phyloP scores from a whole-genome alignment of 2,113 vertebrate genomes.

The Fulmarus glacialis region DNA sequence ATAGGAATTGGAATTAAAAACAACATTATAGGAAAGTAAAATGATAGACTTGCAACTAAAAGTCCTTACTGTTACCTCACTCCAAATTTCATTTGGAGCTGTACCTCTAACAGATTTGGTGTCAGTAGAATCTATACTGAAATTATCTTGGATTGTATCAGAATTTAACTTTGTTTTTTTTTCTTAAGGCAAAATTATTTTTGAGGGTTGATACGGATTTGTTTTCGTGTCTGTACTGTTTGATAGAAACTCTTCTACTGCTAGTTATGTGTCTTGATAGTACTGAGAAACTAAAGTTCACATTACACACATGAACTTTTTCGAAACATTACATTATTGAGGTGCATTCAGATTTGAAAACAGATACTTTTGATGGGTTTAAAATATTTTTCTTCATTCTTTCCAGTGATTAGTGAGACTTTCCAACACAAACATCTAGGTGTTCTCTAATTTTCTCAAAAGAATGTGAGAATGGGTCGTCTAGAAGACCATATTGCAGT shows the following conservation, averaged over 20 bases:
- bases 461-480: neutral
- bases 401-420: neutral
- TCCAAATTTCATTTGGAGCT: neutral
- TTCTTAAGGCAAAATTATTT: neutral
- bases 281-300: neutral
- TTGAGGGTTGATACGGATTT: neutral
- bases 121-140: neutral
- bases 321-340: neutral
- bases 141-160: neutral
- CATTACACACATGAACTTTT: neutral
- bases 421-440: neutral
- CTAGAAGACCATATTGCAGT: neutral
- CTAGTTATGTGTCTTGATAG: neutral
- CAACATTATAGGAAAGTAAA: neutral
- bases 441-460: neutral
- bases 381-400: neutral
- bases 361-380: neutral
- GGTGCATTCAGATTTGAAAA: neutral
- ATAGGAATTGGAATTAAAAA: neutral
- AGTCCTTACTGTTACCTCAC: neutral
- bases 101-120: neutral
- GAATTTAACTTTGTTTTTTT: neutral
- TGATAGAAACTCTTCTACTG: neutral
- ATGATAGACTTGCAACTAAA: neutral
- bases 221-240: neutral